Base-by-base conservation (phyloP, 2,888 invertebrate genomes). In the Onthophagus sagittarius region DNA sequence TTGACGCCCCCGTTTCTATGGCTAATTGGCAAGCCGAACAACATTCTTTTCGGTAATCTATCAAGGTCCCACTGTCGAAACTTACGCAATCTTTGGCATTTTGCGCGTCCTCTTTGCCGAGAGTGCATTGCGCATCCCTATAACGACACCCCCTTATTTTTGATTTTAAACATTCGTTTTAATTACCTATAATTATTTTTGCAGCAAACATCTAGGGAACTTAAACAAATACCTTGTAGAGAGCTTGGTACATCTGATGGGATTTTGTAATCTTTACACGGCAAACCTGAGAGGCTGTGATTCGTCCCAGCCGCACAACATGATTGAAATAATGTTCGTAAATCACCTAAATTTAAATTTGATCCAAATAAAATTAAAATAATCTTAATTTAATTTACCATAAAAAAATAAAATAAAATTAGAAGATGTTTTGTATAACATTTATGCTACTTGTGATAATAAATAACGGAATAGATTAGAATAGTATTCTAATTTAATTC, bases 21-120 rank as follows among this genome's bases (percentile, higher is more conserved):
- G 92, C 92, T 63, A 91, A 84, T 81, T 89, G 88, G 78, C 91
- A 91, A 5, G 89, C 88, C 77, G 89, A 89, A 78, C 91, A 91
- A 79, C 91, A 91, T 78, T 88, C 87, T 76, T 80, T 79, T 71
- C 74, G 69, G 73, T 73, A 78, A 63, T 77, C 76, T 71, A 74
- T 76, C 6, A 73, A 75, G 6, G 70, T 69, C 14, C 69, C 74
- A 65, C 72, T 71, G 13, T 63, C 70, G 7, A 73, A 71, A 62
- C 32, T 75, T 14, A 73, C 77, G 74, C 88, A 88, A 31, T 83
- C 84, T 9, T 81, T 77, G 6, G 87, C 87, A 53, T 84, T 80
- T 71, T 85, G 84, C 0, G 89, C 90, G 71, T 87, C 86, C 33
- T 83, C 81, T 77, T 87, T 87, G 1, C 90, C 90, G 71, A 83